phyloP scores from a whole-genome alignment of 2,888 invertebrate genomes.

The Linnaemya tessellans region DNA sequence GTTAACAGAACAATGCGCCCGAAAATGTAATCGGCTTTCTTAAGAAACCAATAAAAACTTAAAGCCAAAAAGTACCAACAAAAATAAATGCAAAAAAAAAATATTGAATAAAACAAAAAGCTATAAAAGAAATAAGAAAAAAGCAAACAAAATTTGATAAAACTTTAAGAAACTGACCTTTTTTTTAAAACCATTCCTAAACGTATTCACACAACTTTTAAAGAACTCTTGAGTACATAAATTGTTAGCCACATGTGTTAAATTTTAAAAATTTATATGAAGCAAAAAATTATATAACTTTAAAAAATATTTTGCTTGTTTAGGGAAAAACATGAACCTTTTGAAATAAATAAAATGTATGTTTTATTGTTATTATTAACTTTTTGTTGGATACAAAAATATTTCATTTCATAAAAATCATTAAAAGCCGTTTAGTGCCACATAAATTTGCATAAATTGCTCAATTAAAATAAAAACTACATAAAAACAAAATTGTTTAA shows the following conservation, averaged over 20 bases:
- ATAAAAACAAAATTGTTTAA: constrained; percentile 6
- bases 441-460: constrained; percentile 52
- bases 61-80: not conserved
- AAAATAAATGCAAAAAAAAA: constrained; percentile 51
- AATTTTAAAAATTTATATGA: not conserved
- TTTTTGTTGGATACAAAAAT: not conserved
- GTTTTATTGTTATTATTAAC: not conserved
- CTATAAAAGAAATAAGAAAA: not conserved
- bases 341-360: not conserved
- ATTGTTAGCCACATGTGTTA: not conserved
- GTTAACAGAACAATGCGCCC: not conserved
- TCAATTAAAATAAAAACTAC: not conserved
- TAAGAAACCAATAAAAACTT: constrained; percentile 20
- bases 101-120: not conserved
- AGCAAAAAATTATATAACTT: not conserved
- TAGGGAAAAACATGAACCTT: not conserved
- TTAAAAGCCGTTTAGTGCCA: constrained; percentile 21
- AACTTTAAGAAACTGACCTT: constrained; percentile 55
- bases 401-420: constrained; percentile 29
- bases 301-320: not conserved
- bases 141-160: not conserved
- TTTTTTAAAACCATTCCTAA: not conserved
- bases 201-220: not conserved
- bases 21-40: constrained; percentile 39
- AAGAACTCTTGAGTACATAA: not conserved